Evolutionary conservation across 2,888 invertebrate genomes (phyloP).

Genomic region (Sphaeridia pumilis): DNA sequence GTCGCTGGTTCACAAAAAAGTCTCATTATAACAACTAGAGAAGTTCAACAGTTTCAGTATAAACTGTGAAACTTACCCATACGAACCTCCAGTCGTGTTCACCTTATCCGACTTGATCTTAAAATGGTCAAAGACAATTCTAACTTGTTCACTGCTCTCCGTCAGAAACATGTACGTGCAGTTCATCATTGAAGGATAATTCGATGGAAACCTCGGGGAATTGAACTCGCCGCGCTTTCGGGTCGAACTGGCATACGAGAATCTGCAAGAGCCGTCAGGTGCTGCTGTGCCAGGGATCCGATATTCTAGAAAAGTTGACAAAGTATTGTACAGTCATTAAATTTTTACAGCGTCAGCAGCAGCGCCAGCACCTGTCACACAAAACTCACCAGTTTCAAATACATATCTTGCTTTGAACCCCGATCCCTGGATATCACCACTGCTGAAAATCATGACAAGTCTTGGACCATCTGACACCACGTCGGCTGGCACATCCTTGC

Average conservation of each 20-base stretch:
- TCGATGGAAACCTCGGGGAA: slow-evolving; percentile 89
- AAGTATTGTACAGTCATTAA: too few species aligned
- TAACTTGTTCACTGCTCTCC: slow-evolving; percentile 76
- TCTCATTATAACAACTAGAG: too few species aligned
- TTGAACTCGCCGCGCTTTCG: slow-evolving; percentile 85
- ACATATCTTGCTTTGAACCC: slow-evolving; percentile 82
- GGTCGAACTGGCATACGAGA: slow-evolving; percentile 77
- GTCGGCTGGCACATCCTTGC: slow-evolving; percentile 63
- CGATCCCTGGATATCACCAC: slow-evolving; percentile 76
- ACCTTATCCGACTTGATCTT: slow-evolving; percentile 71
- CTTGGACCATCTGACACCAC: slow-evolving; percentile 81
- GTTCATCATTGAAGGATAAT: slow-evolving; percentile 89
- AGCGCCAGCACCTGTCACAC: too few species aligned
- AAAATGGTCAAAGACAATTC: slow-evolving; percentile 80
- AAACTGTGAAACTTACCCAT: slow-evolving; percentile 53
- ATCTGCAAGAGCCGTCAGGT: slow-evolving; percentile 77
- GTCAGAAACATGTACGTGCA: slow-evolving; percentile 86
- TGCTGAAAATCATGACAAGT: slow-evolving; percentile 88
- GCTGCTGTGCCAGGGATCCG: slow-evolving; percentile 88
- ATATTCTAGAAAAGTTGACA: slow-evolving; percentile 78
- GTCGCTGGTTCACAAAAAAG: too few species aligned
- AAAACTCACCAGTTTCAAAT: slow-evolving; percentile 71
- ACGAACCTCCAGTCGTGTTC: slow-evolving; percentile 57
- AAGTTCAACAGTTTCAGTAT: too few species aligned
- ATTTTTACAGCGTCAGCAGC: too few species aligned